Evolutionary conservation across 1,140 invertebrate genomes (phyloP).

Genomic region (Drosophila parvula): DNA sequence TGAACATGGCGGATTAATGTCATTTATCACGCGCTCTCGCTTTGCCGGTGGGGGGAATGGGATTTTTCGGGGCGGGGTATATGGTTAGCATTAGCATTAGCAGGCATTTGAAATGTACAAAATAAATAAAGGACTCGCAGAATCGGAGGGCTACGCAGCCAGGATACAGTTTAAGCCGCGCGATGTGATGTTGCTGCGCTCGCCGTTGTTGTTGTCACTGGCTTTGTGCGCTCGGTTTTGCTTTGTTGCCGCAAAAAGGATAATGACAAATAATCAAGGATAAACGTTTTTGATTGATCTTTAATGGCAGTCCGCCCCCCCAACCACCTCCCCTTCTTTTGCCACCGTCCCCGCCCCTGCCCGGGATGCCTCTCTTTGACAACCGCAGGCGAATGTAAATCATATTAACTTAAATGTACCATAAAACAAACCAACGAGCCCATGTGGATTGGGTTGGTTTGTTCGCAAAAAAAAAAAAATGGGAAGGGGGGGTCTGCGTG

Average conservation of each 20-base stretch:
- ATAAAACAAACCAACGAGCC: constrained; percentile 60
- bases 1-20: constrained; percentile 80
- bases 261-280: constrained; percentile 83
- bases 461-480: neutral
- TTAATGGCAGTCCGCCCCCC: constrained; percentile 66
- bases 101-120: constrained; percentile 74
- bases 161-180: constrained; percentile 50
- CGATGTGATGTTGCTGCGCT: constrained; percentile 49
- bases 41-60: constrained; percentile 15
- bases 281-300: constrained; percentile 83
- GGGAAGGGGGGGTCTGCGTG: constrained; percentile 9
- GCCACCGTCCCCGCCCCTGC: too few species aligned
- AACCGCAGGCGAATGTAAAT: constrained; percentile 75
- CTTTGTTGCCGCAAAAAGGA: constrained; percentile 70
- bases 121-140: constrained; percentile 67
- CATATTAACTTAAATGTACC: constrained; percentile 79
- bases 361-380: constrained; percentile 61
- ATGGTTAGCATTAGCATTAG: constrained; percentile 51
- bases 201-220: constrained; percentile 43
- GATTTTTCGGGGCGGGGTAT: neutral
- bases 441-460: constrained; percentile 45
- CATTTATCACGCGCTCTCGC: constrained; percentile 74
- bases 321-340: neutral
- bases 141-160: constrained; percentile 4
- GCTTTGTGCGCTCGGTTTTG: constrained; percentile 48